These are phyloP conservation scores for Lytechinus variegatus DNA, from an alignment of 35 echinoderm and acorn worm genomes.

Conservation along the genomic window DNA sequence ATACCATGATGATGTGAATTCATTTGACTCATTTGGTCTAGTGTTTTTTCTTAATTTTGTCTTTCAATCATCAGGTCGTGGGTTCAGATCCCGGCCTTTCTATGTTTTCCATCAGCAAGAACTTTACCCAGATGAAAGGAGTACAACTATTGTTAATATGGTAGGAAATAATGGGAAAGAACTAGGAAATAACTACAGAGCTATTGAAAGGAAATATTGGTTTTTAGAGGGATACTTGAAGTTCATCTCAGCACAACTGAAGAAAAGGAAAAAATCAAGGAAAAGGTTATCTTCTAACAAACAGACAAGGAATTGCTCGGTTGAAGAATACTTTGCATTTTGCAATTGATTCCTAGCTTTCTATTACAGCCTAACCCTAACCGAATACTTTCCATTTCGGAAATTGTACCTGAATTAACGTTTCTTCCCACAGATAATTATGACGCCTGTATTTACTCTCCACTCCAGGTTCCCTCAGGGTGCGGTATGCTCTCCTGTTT, in stretches of 20 bases:
- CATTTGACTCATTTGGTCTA: no score
- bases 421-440: constrained; percentile 8
- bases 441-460: constrained; percentile 30
- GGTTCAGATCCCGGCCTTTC: no score
- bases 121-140: no score
- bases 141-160: no score
- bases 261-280: neutral
- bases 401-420: constrained; percentile 16
- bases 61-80: no score
- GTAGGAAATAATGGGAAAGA: no score
- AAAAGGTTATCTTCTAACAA: neutral
- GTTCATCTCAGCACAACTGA: neutral
- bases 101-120: no score
- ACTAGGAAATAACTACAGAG: neutral
- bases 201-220: neutral
- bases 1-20: neutral
- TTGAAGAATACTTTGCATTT: neutral
- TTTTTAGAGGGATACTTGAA: neutral
- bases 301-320: neutral
- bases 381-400: constrained; percentile 25
- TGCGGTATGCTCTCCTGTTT: neutral
- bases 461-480: neutral
- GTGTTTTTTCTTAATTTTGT: no score
- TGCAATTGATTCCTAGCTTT: neutral
- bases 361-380: constrained; percentile 17